A percentile compares a stretch with the other conserved stretches of the same genome.
phyloP scores from a whole-genome alignment of 2,113 vertebrate genomes.

The Geococcyx californianus region DNA sequence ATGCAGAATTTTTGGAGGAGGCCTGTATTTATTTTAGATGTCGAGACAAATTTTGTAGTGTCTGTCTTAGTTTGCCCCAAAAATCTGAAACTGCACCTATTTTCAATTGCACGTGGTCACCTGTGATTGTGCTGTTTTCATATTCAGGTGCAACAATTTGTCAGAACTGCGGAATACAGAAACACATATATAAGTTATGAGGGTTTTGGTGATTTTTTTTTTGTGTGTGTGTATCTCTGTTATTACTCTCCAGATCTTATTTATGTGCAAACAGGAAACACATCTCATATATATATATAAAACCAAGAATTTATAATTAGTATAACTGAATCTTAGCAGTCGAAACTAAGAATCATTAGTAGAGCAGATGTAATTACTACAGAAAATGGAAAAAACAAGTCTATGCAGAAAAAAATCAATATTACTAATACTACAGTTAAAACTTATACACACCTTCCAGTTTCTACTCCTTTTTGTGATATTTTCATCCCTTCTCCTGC shows the following conservation, averaged over 20 bases:
- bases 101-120: background rate
- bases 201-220: background rate
- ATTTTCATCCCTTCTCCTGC: background rate
- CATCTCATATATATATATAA: background rate
- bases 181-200: background rate
- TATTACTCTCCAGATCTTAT: background rate
- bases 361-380: background rate
- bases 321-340: background rate
- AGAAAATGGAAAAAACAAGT: background rate
- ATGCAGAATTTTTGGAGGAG: fast-evolving
- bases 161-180: background rate
- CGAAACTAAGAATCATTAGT: background rate
- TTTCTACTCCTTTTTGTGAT: background rate
- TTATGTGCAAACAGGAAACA: background rate
- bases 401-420: background rate
- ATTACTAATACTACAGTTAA: background rate
- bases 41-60: background rate
- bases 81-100: background rate
- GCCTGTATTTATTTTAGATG: background rate
- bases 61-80: background rate
- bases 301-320: background rate
- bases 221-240: background rate
- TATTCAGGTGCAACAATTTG: background rate
- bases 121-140: background rate
- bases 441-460: background rate